Conservation (phyloP, 2,797 vertebrate genomes). For the Cryptoprocta ferox region DNA sequence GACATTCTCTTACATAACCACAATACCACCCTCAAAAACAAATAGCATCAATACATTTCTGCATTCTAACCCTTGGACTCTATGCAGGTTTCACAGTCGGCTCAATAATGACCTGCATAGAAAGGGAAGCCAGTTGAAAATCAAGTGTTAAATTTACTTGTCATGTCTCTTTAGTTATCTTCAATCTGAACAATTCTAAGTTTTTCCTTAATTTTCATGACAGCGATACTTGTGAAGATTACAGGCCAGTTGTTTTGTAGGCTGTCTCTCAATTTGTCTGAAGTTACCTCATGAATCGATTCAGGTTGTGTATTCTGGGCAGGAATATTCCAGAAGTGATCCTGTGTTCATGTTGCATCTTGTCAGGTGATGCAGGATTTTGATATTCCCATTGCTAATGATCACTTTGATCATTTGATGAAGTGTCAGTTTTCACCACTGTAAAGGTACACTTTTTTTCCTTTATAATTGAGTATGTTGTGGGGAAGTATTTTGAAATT, state of each 20-base stretch:
- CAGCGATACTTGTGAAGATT: constrained; percentile 49
- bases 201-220: constrained; percentile 20
- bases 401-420: constrained; percentile 15
- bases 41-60: background rate
- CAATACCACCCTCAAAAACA: constrained; percentile 23
- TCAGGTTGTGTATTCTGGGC: constrained; percentile 11
- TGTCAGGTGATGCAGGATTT: background rate
- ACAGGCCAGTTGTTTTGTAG: background rate
- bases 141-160: background rate
- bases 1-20: background rate
- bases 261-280: background rate
- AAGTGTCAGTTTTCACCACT: constrained; percentile 21
- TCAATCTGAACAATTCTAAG: background rate
- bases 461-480: constrained; percentile 55
- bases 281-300: background rate
- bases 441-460: constrained; percentile 44
- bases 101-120: background rate
- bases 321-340: constrained; percentile 12
- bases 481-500: constrained; percentile 24
- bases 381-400: background rate
- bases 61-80: background rate
- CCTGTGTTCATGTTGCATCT: background rate
- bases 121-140: background rate
- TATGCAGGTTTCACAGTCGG: background rate
- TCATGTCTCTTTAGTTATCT: background rate